A percentile compares a stretch with the other conserved stretches of the same genome.
Conservation (phyloP, 2,113 vertebrate species). For the Colinus virginianus region DNA sequence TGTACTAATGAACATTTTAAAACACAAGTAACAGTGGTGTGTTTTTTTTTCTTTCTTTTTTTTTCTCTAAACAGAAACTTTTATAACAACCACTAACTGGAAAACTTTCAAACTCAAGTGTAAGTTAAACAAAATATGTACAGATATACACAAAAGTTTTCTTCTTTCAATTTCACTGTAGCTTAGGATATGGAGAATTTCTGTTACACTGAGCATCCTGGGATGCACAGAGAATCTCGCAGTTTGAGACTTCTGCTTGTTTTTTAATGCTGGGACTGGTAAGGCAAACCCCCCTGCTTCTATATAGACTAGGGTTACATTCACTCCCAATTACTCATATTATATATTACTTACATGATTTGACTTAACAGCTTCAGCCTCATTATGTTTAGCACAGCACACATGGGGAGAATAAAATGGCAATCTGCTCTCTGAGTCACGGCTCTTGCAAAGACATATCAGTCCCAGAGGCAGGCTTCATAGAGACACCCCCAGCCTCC, state of each 20-base stretch:
- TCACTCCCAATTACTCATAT: not conserved
- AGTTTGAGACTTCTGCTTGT: not conserved
- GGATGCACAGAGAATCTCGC: not conserved
- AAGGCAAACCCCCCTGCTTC: not conserved
- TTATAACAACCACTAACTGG: not conserved
- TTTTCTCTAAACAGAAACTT: not conserved
- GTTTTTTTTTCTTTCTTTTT: rapidly evolving
- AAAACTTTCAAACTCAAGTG: not conserved
- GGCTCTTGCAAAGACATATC: not conserved
- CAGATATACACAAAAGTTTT: not conserved
- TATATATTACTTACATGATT: not conserved
- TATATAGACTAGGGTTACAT: not conserved
- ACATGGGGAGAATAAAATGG: not conserved
- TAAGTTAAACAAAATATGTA: not conserved
- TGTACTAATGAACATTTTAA: not conserved
- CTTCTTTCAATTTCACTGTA: not conserved
- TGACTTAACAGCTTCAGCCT: not conserved
- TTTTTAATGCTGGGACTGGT: not conserved
- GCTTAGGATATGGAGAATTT: not conserved
- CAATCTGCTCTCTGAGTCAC: not conserved
- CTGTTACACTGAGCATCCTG: not conserved
- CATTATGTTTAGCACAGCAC: not conserved
- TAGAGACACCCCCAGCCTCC: not conserved
- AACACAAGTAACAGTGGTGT: not conserved
- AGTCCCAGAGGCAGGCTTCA: not conserved